phyloP scores from a whole-genome alignment of 1,140 invertebrate genomes.

The Cecropterus lyciades region DNA sequence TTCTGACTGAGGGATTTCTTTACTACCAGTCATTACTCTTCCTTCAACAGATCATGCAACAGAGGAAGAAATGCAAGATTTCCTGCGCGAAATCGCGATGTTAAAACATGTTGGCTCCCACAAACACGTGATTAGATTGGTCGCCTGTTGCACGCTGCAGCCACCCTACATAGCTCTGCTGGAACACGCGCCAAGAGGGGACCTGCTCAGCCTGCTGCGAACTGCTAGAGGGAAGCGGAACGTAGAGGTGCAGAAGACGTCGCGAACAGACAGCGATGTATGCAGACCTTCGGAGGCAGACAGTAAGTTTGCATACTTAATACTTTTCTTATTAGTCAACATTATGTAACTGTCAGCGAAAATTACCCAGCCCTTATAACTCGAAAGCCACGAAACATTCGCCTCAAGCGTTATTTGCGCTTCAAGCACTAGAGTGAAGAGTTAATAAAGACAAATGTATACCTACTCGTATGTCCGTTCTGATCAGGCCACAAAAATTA shows the following conservation, averaged over 20 bases:
- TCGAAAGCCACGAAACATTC: no score
- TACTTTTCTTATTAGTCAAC: no score
- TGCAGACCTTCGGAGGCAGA: conserved; percentile 64
- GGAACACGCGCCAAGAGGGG: conserved; percentile 92
- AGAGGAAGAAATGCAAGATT: conserved; percentile 86
- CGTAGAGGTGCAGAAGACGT: conserved; percentile 44
- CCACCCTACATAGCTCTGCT: conserved; percentile 90
- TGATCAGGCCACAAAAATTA: no score
- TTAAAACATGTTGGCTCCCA: conserved; percentile 92
- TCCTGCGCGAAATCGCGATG: conserved; percentile 91
- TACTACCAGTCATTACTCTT: not conserved
- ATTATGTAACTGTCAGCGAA: no score
- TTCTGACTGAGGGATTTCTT: no score
- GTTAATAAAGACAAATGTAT: no score
- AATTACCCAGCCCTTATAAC: no score
- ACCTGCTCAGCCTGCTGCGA: conserved; percentile 87
- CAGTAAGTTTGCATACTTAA: conserved; percentile 52
- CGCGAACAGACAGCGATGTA: conserved; percentile 41
- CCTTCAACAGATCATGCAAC: conserved; percentile 74
- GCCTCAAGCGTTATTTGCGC: no score
- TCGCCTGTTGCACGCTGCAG: conserved; percentile 91
- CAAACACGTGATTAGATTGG: conserved; percentile 90
- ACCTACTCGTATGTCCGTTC: no score
- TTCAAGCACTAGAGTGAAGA: no score
- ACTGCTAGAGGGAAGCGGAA: conserved; percentile 58